Evolutionary conservation across 2,888 invertebrate species (phyloP).

Genomic region (Arrhopalites spinosus): DNA sequence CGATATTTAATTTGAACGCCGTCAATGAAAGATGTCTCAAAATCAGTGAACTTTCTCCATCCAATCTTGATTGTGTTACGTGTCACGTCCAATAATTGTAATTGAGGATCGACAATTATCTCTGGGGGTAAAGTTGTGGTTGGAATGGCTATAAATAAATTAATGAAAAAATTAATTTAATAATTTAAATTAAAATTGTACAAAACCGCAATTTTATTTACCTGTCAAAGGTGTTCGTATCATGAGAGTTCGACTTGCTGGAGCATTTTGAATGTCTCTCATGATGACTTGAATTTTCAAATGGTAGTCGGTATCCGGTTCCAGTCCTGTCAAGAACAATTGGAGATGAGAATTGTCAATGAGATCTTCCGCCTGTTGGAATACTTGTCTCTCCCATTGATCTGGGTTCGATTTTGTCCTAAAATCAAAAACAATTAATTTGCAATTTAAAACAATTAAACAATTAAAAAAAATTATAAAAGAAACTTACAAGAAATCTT

Average conservation of each 20-base stretch:
- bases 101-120: constrained; percentile 73
- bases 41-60: constrained; percentile 81
- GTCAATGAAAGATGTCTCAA: constrained; percentile 82
- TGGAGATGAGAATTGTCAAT: constrained; percentile 84
- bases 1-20: constrained; percentile 86
- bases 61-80: constrained; percentile 76
- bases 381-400: constrained; percentile 80
- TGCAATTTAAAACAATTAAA: not conserved
- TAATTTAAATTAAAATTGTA: no score
- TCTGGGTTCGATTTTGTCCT: constrained; percentile 57
- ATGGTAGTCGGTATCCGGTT: constrained; percentile 79
- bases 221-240: constrained; percentile 66
- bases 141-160: constrained; percentile 55
- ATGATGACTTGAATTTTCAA: constrained; percentile 80
- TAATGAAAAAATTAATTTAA: constrained; percentile 3
- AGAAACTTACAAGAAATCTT: constrained; percentile 69
- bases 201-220: no score
- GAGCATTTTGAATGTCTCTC: constrained; percentile 76
- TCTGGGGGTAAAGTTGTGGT: constrained; percentile 66
- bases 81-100: constrained; percentile 75
- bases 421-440: not conserved
- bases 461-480: not conserved
- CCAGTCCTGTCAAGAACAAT: constrained; percentile 77
- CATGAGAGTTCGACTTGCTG: constrained; percentile 75
- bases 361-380: constrained; percentile 83